Evolutionary conservation across 2,797 vertebrate species (phyloP).

Genomic region (Chelidonichthys spinosus): DNA sequence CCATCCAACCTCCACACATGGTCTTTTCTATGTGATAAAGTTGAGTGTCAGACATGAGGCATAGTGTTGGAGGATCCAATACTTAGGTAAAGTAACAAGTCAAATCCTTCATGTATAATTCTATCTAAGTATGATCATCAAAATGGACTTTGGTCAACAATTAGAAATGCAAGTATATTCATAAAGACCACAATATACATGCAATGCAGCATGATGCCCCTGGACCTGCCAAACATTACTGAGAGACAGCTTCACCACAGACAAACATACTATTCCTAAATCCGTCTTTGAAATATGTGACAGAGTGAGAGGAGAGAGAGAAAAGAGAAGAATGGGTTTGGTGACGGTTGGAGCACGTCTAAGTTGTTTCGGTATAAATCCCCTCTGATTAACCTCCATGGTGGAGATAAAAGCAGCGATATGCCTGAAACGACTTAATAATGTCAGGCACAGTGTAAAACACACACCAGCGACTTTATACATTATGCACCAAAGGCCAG

Average conservation of each 20-base stretch:
- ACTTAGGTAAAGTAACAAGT: not conserved
- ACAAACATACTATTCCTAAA: slow-evolving; percentile 20
- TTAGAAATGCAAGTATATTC: slow-evolving; percentile 19
- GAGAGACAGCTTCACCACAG: not conserved
- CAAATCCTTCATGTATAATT: too few species aligned
- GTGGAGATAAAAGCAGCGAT: slow-evolving; percentile 77
- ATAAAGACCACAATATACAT: slow-evolving; percentile 12
- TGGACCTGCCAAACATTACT: not conserved
- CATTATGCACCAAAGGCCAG: slow-evolving; percentile 81
- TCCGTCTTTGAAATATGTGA: slow-evolving; percentile 50
- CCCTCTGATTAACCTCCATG: slow-evolving; percentile 73
- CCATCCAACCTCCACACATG: too few species aligned
- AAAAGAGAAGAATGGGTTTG: slow-evolving; percentile 10
- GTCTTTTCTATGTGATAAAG: not conserved
- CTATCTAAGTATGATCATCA: not conserved
- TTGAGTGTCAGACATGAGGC: not conserved
- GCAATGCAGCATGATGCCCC: not conserved
- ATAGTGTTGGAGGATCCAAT: not conserved
- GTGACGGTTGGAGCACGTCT: slow-evolving; percentile 36
- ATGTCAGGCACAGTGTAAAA: slow-evolving; percentile 77
- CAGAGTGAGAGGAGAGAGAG: not conserved
- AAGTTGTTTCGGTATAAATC: slow-evolving; percentile 67
- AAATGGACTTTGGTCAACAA: not conserved
- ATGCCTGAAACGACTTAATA: slow-evolving; percentile 75
- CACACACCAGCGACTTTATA: slow-evolving; percentile 81